phyloP scores from a whole-genome alignment of 2,888 invertebrate genomes.

The Eretmocerus hayati region DNA sequence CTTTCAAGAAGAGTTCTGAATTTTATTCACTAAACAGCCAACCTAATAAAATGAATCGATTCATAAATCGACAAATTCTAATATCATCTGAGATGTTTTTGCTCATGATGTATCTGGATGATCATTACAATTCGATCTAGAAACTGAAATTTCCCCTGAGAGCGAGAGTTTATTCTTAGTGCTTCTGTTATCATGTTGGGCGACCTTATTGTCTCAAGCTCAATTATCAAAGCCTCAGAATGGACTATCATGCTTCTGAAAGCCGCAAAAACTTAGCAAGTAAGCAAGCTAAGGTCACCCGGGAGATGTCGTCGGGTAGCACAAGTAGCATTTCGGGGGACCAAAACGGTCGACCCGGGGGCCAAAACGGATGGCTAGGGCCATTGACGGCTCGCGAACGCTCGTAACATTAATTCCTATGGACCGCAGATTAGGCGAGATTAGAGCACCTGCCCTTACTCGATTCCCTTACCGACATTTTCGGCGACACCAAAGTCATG shows the following conservation, averaged over 20 bases:
- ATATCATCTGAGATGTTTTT: too few relatives aligned
- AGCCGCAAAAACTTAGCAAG: slow-evolving; percentile 7
- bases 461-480: slow-evolving; percentile 3
- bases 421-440: slow-evolving; percentile 32
- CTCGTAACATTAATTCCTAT: slow-evolving; percentile 39
- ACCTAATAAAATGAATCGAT: too few relatives aligned
- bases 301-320: neutral
- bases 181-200: neutral
- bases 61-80: too few relatives aligned
- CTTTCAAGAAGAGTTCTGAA: too few relatives aligned
- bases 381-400: slow-evolving; percentile 25
- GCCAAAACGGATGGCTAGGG: slow-evolving; percentile 26
- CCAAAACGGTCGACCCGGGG: slow-evolving; percentile 26
- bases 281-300: neutral
- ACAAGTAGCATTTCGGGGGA: slow-evolving; percentile 30
- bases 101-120: too few relatives aligned
- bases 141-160: too few relatives aligned
- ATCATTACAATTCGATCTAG: too few relatives aligned
- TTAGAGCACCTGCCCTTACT: slow-evolving; percentile 25
- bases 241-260: neutral
- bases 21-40: too few relatives aligned
- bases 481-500: too few relatives aligned
- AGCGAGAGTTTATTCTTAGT: too few relatives aligned
- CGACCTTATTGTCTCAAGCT: neutral
- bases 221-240: slow-evolving; percentile 2